phyloP scores from a whole-genome alignment of 35 echinoderm and acorn worm genomes.

The Strongylocentrotus purpuratus region DNA sequence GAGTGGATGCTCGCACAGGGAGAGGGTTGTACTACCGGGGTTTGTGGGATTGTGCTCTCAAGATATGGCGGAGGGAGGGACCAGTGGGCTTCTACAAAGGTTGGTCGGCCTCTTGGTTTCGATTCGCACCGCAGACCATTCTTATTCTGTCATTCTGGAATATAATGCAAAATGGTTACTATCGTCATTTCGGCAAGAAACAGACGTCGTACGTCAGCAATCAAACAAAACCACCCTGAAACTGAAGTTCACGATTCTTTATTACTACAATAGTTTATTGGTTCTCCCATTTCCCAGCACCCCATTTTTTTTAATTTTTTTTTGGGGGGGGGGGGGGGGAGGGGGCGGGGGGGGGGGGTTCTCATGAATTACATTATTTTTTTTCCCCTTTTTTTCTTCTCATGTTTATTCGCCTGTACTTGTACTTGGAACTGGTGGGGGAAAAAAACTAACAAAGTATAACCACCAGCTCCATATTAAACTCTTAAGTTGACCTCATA shows the following conservation, averaged over 20 bases:
- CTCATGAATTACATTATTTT: too few relatives aligned
- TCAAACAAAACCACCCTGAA: background rate
- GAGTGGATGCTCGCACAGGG: conserved; percentile 66
- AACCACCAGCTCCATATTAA: too few relatives aligned
- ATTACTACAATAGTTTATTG: background rate
- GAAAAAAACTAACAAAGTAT: too few relatives aligned
- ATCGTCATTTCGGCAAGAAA: background rate
- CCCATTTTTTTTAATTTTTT: too few relatives aligned
- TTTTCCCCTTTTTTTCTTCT: too few relatives aligned
- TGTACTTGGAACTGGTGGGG: too few relatives aligned
- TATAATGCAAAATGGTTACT: background rate
- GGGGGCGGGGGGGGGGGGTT: too few relatives aligned
- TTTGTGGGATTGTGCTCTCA: conserved; percentile 80
- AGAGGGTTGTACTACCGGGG: conserved; percentile 82
- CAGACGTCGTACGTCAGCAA: background rate
- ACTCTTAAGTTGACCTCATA: too few relatives aligned
- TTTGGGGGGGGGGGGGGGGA: too few relatives aligned
- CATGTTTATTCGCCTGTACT: too few relatives aligned
- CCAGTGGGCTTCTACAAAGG: conserved; percentile 93
- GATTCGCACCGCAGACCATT: conserved; percentile 88
- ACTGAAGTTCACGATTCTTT: background rate
- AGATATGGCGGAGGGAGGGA: conserved; percentile 81
- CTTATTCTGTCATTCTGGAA: conserved; percentile 94
- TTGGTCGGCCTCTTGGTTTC: conserved; percentile 97
- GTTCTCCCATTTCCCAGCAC: too few relatives aligned